Evolutionary conservation across 2,113 vertebrate genomes (phyloP).

Genomic region (Neotoma lepida): DNA sequence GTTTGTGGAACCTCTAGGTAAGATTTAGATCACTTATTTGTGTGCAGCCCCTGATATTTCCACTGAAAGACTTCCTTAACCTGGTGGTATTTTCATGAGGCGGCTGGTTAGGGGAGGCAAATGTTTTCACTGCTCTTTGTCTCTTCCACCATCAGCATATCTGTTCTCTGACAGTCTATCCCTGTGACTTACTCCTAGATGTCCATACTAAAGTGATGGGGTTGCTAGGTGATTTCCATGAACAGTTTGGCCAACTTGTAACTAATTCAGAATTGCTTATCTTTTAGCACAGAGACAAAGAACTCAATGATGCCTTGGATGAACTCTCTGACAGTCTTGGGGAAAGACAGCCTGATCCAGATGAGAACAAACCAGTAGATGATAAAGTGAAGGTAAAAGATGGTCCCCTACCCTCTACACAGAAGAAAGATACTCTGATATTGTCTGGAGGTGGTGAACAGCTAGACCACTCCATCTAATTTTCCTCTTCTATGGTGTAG

Average conservation of each 20-base stretch:
- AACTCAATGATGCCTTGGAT: conserved; percentile 85
- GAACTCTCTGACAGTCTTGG: conserved; percentile 85
- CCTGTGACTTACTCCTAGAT: neutral
- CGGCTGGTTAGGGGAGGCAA: neutral
- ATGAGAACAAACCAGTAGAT: conserved; percentile 85
- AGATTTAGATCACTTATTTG: neutral
- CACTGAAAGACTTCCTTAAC: neutral
- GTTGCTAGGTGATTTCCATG: neutral
- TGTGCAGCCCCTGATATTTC: too few species aligned
- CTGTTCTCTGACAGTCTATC: neutral
- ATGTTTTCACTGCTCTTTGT: neutral
- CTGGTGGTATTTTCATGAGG: neutral
- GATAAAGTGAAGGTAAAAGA: conserved; percentile 88
- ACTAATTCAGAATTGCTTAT: conserved; percentile 52
- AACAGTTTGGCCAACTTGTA: neutral
- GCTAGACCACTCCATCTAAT: neutral
- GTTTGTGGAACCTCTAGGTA: neutral
- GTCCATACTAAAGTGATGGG: neutral
- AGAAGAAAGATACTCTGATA: neutral
- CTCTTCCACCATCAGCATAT: neutral
- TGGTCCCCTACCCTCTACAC: neutral
- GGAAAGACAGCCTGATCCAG: conserved; percentile 84
- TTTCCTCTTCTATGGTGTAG: neutral
- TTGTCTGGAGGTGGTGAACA: neutral
- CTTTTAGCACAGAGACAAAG: conserved; percentile 74